These are phyloP conservation scores for Bombus difficillimus DNA, from an alignment of 1,140 invertebrate genomes.

Conservation along the genomic window DNA sequence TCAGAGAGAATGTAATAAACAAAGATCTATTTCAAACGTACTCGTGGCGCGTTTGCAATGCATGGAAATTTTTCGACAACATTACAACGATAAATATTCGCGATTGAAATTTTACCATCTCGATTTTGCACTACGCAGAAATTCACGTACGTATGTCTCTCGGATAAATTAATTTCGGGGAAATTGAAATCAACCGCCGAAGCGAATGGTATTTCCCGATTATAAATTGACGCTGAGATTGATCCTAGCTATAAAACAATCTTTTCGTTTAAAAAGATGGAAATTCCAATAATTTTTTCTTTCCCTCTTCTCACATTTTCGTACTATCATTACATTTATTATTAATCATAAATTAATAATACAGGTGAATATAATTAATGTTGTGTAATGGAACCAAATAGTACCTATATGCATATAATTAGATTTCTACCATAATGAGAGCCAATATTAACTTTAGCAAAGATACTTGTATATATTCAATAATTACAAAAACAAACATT, in stretches of 20 bases:
- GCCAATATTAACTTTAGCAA: no score
- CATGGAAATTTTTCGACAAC: neutral
- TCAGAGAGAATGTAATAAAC: neutral
- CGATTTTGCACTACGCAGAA: no score
- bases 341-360: neutral
- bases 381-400: no score
- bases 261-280: neutral
- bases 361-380: neutral
- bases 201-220: neutral
- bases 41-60: neutral
- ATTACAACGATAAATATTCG: neutral
- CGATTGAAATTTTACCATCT: neutral
- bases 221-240: neutral
- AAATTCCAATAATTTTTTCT: neutral
- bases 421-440: no score
- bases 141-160: neutral
- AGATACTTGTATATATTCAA: no score
- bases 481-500: no score
- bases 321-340: neutral
- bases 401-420: no score
- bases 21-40: neutral
- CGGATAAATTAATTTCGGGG: slow-evolving; percentile 17
- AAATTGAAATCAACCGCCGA: slow-evolving; percentile 14
- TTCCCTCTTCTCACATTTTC: neutral
- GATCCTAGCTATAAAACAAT: neutral